Percentiles rank a stretch among this genome's conserved stretches.
Conservation (phyloP, 2,797 vertebrate species). For the Diceros bicornis region DNA sequence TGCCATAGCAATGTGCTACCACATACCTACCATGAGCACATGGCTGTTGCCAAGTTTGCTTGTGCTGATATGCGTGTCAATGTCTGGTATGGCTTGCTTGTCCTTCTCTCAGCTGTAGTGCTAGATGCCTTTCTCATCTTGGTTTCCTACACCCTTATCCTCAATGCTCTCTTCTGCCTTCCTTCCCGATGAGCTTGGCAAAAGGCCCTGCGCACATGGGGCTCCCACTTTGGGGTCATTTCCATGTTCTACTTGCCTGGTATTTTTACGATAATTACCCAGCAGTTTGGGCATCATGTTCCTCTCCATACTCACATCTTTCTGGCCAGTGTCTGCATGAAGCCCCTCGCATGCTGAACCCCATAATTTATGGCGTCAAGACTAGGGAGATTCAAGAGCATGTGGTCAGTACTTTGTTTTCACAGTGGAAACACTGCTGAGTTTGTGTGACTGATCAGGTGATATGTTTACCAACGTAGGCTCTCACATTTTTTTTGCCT, state of each 20-base stretch:
- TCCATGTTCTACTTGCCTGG: constrained; percentile 75
- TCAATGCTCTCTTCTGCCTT: background rate
- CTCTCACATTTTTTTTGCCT: background rate
- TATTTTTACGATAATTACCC: constrained; percentile 69
- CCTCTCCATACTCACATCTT: constrained; percentile 73
- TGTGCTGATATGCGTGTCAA: constrained; percentile 86
- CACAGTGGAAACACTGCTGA: constrained; percentile 3
- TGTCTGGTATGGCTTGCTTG: constrained; percentile 86
- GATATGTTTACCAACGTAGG: background rate
- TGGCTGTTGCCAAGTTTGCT: constrained; percentile 85
- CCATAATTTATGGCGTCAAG: constrained; percentile 77
- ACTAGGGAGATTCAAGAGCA: constrained; percentile 71
- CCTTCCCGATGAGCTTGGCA: constrained; percentile 34
- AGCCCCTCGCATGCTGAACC: constrained; percentile 72
- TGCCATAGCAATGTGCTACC: background rate
- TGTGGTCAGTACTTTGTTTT: constrained; percentile 27
- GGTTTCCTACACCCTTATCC: constrained; percentile 88
- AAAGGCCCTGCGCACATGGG: constrained; percentile 71
- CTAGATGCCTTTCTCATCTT: constrained; percentile 77
- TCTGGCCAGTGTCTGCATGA: constrained; percentile 76
- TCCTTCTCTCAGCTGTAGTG: constrained; percentile 27
- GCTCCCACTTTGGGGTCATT: constrained; percentile 71
- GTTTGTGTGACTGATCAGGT: background rate
- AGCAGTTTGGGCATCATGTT: constrained; percentile 37
- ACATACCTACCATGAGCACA: constrained; percentile 88